Conservation (phyloP, 2,113 vertebrate genomes). For the Thalassoma bifasciatum region DNA sequence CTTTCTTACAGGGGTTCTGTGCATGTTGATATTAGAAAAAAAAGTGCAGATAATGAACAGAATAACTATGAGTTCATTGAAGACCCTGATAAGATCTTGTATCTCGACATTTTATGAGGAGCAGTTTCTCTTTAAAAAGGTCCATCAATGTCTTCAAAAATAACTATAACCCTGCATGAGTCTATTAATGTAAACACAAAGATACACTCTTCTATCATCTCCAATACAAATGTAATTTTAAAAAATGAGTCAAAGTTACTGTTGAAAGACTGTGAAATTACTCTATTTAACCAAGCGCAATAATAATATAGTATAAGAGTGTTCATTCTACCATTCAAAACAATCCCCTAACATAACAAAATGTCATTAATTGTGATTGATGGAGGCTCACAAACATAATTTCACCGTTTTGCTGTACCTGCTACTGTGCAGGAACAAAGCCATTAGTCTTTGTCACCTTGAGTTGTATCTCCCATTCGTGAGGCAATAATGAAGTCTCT, state of each 20-base stretch:
- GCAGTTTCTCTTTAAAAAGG: background rate
- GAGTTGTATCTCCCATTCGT: slow-evolving; percentile 68
- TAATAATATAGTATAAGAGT: slow-evolving; percentile 1
- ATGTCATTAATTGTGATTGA: slow-evolving; percentile 80
- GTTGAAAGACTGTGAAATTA: slow-evolving; percentile 15
- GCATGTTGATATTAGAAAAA: too few relatives aligned
- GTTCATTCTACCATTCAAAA: slow-evolving; percentile 47
- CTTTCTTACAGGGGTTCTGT: too few relatives aligned
- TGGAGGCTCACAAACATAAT: slow-evolving; percentile 62
- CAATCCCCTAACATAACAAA: slow-evolving; percentile 66
- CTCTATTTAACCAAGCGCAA: slow-evolving; percentile 17
- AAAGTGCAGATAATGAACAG: too few relatives aligned
- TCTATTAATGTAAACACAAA: slow-evolving; percentile 6
- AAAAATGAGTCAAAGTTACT: background rate
- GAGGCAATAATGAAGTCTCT: slow-evolving; percentile 72
- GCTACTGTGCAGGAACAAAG: slow-evolving; percentile 66
- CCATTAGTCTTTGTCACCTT: slow-evolving; percentile 78
- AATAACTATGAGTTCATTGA: too few relatives aligned
- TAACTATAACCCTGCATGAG: background rate
- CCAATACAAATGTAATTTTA: background rate
- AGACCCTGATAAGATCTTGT: background rate
- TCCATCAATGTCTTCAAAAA: background rate
- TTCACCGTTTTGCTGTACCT: slow-evolving; percentile 76
- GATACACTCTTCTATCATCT: background rate
- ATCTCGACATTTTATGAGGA: background rate